phyloP scores from a whole-genome alignment of 2,888 invertebrate species.

The Drosophila nr. perissopoda region DNA sequence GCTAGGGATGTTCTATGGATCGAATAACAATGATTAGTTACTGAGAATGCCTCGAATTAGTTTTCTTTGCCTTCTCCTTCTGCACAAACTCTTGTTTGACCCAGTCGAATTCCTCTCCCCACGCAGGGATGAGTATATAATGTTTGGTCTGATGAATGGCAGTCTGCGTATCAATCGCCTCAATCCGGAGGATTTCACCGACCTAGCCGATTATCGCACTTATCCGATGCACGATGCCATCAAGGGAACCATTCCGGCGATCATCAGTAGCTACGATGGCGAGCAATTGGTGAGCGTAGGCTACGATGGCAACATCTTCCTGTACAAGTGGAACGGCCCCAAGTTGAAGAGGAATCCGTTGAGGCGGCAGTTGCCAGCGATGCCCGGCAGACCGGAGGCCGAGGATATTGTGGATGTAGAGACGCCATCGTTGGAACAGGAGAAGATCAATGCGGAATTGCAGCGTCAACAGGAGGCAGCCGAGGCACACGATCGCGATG shows the following conservation, averaged over 20 bases:
- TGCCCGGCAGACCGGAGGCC: slow-evolving; percentile 31
- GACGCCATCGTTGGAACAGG: slow-evolving; percentile 87
- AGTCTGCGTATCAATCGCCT: slow-evolving; percentile 86
- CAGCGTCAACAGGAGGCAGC: slow-evolving; percentile 80
- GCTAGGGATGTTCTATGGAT: too few species aligned
- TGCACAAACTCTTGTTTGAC: background rate
- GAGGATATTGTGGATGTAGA: slow-evolving; percentile 80
- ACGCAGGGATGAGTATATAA: slow-evolving; percentile 86
- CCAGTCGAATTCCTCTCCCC: background rate
- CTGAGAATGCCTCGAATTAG: background rate
- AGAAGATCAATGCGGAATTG: slow-evolving; percentile 88
- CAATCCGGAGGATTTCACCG: slow-evolving; percentile 85
- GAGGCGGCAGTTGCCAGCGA: slow-evolving; percentile 2
- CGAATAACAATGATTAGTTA: too few species aligned
- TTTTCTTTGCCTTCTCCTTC: background rate
- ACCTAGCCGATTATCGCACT: slow-evolving; percentile 88
- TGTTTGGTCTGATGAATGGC: slow-evolving; percentile 88
- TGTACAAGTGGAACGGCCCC: slow-evolving; percentile 86
- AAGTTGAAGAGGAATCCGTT: slow-evolving; percentile 11
- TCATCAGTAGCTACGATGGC: slow-evolving; percentile 88
- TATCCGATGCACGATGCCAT: slow-evolving; percentile 91
- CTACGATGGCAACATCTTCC: slow-evolving; percentile 91
- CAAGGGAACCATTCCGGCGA: slow-evolving; percentile 88
- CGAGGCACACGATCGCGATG: slow-evolving; percentile 87
- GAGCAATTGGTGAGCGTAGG: slow-evolving; percentile 88